These are phyloP conservation scores for Bostrychus sinensis DNA, from an alignment of 2,113 vertebrate genomes.

Conservation along the genomic window DNA sequence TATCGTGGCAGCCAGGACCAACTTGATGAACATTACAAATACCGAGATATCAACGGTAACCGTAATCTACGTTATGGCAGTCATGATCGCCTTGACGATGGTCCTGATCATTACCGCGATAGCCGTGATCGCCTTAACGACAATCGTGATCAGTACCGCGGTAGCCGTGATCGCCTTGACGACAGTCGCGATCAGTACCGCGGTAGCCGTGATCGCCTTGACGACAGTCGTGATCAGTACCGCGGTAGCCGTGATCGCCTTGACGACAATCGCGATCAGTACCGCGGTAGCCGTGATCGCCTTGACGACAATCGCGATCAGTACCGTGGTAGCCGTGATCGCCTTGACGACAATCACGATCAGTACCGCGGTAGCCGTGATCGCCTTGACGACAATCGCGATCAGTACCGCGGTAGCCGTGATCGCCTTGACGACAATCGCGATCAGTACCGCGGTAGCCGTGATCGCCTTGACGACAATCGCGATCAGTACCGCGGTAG, in stretches of 20 bases:
- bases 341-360: slow-evolving; percentile 29
- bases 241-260: slow-evolving; percentile 28
- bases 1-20: slow-evolving; percentile 35
- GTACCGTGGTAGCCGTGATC: slow-evolving; percentile 19
- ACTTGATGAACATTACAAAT: neutral
- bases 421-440: slow-evolving; percentile 19
- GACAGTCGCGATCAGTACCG: slow-evolving; percentile 24
- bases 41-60: slow-evolving; percentile 7
- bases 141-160: slow-evolving; percentile 1
- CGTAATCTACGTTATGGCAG: slow-evolving; percentile 5
- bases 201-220: slow-evolving; percentile 29
- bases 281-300: slow-evolving; percentile 27
- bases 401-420: neutral
- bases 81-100: slow-evolving; percentile 21
- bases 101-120: slow-evolving; percentile 14
- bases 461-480: neutral
- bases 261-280: slow-evolving; percentile 16
- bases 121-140: slow-evolving; percentile 45
- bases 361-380: slow-evolving; percentile 27
- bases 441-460: neutral
- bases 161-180: slow-evolving; percentile 23
- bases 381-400: slow-evolving; percentile 9
- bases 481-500: neutral
- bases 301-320: slow-evolving; percentile 41
- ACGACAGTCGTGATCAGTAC: slow-evolving; percentile 17